Base-by-base conservation (phyloP, 1,140 invertebrate species). In the Portunus trituberculatus region DNA sequence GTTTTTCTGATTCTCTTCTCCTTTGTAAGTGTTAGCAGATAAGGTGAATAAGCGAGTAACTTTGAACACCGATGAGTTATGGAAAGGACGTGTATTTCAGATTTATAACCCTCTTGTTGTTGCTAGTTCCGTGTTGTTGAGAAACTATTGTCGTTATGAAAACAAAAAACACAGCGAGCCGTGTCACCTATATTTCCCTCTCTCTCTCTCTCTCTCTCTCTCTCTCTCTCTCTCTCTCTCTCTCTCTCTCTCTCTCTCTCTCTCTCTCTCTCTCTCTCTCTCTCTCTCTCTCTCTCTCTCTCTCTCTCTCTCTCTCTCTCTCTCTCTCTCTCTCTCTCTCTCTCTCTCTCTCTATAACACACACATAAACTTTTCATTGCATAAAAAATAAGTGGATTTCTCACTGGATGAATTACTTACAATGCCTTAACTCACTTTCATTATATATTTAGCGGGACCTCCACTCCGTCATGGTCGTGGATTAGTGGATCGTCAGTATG, bases 91-190 rank as follows among this genome's bases (percentile, higher is more conserved):
- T 20, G n/a, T 25, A 76, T 20, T 76, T 76, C n/a, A 7, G n/a
- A 76, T 76, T 76, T 76, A 76, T 76, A n/a, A 20, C n/a, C 67
- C n/a, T 76, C 67, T 76, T n/a, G n/a, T 76, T n/a, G n/a, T 76
- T 76, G 20, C 20, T 20, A n/a, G 67, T 76, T 76, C n/a, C 16
- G 67, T 25, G 67, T 76, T 76, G 67, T 25, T n/a, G 20, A n/a
- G 67, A n/a, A 76, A 76, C 67, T 76, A 76, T 76, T 76, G 67
- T 76, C 67, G 67, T 76, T 76, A 76, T n/a, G 67, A 76, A 76
- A n/a, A 76, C 67, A 76, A 76, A 76, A 76, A 76, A 76, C 4
- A 76, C 1, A 8, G 20, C 10, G 10, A 25, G n/a, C 67, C 20
- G 67, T 76, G 20, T 76, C 67, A 76, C n/a, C n/a, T 76, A 76